phyloP scores from a whole-genome alignment of 2,113 vertebrate species.

The Ciconia maguari region DNA sequence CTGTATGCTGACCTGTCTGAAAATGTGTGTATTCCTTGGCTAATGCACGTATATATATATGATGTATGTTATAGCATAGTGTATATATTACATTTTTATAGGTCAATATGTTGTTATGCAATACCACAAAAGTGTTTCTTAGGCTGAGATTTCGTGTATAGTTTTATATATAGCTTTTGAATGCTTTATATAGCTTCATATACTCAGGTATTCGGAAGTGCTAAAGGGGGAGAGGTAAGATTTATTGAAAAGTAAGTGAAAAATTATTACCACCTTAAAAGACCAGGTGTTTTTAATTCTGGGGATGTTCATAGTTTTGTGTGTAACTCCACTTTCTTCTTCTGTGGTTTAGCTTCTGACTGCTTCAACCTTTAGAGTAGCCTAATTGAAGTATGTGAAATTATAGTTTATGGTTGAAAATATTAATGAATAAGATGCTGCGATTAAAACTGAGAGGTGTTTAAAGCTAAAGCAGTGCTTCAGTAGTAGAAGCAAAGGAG shows the following conservation, averaged over 20 bases:
- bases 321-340: neutral
- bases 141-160: neutral
- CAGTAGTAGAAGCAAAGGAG: neutral
- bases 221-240: neutral
- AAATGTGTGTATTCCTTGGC: neutral
- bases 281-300: neutral
- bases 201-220: neutral
- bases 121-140: neutral
- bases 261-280: neutral
- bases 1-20: neutral
- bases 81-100: neutral
- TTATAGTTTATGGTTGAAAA: neutral
- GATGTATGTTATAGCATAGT: neutral
- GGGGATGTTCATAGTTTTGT: neutral
- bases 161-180: neutral
- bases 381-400: neutral
- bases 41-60: neutral
- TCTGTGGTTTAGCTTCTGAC: neutral
- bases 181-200: neutral
- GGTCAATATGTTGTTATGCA: neutral
- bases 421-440: neutral
- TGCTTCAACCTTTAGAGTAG: neutral
- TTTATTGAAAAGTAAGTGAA: neutral
- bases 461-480: neutral
- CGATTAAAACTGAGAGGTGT: neutral